Evolutionary conservation across 2,888 invertebrate species (phyloP), one percentile per base, ranked within the genome.

Genomic region (Papilio protenor): DNA sequence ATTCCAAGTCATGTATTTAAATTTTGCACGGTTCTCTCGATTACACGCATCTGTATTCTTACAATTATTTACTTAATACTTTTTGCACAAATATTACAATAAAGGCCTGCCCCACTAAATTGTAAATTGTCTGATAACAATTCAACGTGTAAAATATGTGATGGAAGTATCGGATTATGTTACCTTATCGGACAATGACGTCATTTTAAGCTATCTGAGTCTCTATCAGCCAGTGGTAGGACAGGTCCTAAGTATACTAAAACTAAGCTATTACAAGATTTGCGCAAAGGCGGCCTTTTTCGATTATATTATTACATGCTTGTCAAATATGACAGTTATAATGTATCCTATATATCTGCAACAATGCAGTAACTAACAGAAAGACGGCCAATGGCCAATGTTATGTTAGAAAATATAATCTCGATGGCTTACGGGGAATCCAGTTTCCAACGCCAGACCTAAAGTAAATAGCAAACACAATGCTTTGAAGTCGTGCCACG

Each of bases 401-500:
- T 69, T 69, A 45, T 45, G 12, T 49, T 71, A 21, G 40, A 64
- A 73, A 73, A 73, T 52, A 74, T 73, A 77, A 69, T 77, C 66
- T 74, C 33, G 47, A 71, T 49, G 21, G 70, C 61, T 75, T 49
- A 23, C 70, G 33, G 49, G 27, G 75, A 71, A 78, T 78, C 61
- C 61, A 71, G 75, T 70, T 72, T 57, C n/a, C 45, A 72, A 27
- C 59, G 71, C 47, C 45, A 33, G 23, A 73, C 52, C 33, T 55
- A 45, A 72, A 61, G 64, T 72, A 72, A 66, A 55, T 57, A 69
- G 69, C 59, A 21, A 73, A 75, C 49, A 70, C 77, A 74, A 77
- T 75, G 77, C 77, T 86, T 86, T 86, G 86, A 83, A 89, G 88
- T 90, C 89, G 87, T 89, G 90, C 84, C 86, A 85, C 82, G 89